Evolutionary conservation across 2,888 invertebrate genomes (phyloP).

Genomic region (Drosophila paracracens): DNA sequence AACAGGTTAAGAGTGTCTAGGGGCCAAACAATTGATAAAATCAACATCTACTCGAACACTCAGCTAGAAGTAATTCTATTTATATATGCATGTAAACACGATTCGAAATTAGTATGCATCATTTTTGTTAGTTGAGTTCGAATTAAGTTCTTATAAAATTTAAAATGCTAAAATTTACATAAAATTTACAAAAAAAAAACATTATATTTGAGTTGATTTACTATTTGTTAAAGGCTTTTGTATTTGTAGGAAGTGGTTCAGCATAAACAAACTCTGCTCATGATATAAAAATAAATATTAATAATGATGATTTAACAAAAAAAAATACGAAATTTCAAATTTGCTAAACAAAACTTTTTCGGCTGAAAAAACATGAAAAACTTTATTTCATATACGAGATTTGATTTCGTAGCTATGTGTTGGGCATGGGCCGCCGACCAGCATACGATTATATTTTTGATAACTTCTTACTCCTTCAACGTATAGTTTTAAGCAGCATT

Average conservation of each 20-base stretch:
- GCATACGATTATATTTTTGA: not conserved
- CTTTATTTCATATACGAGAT: not conserved
- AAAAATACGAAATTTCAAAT: not conserved
- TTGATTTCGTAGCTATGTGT: not conserved
- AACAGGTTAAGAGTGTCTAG: constrained; percentile 51
- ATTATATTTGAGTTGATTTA: not conserved
- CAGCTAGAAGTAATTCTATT: constrained; percentile 13
- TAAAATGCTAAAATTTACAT: not conserved
- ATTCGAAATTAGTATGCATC: constrained; percentile 11
- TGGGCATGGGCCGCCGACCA: not conserved
- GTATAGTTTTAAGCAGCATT: not conserved
- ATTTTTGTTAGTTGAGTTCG: not conserved
- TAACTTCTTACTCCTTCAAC: not conserved
- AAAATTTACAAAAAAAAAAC: not conserved
- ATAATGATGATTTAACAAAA: not conserved
- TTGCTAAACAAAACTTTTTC: not conserved
- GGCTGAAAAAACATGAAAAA: not conserved
- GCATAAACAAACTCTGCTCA: not conserved
- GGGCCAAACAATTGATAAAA: constrained; percentile 22
- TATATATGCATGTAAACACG: not conserved
- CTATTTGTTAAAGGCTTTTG: not conserved
- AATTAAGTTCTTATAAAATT: constrained; percentile 6
- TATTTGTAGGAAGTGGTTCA: not conserved
- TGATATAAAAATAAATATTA: not conserved
- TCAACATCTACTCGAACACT: constrained; percentile 6